phyloP scores from a whole-genome alignment of 2,888 invertebrate genomes.

The Lasius platythorax region DNA sequence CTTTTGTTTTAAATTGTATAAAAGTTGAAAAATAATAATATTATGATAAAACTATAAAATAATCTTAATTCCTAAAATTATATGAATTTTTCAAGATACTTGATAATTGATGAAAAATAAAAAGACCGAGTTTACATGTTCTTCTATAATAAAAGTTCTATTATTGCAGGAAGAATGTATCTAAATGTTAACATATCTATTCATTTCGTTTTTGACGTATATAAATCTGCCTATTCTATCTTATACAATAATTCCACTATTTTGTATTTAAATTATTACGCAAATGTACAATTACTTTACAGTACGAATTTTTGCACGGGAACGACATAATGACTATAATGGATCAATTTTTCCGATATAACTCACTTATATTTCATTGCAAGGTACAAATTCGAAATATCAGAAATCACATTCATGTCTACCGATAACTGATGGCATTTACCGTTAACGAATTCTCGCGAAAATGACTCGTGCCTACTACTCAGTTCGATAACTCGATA shows the following conservation, averaged over 20 bases:
- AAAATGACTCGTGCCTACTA: background rate
- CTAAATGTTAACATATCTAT: background rate
- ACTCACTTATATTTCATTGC: background rate
- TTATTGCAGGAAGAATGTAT: background rate
- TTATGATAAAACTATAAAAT: background rate
- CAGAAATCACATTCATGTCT: background rate
- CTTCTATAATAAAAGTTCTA: background rate
- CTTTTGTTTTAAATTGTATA: background rate
- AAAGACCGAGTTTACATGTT: background rate
- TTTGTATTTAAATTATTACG: background rate
- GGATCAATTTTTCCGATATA: background rate
- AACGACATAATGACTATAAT: background rate
- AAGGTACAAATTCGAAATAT: background rate
- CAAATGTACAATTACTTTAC: background rate
- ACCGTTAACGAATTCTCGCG: background rate
- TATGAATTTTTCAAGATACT: background rate
- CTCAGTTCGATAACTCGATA: constrained; percentile 11
- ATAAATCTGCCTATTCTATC: background rate
- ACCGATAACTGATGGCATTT: background rate
- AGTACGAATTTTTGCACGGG: background rate
- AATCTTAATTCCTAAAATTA: background rate
- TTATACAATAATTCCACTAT: background rate
- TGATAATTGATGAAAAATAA: background rate
- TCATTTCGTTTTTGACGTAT: background rate
- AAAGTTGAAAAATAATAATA: background rate